Percentiles rank a stretch among this genome's conserved stretches.
These are phyloP conservation scores for Cryptosula pallasiana DNA, from an alignment of 2,888 invertebrate genomes.

Conservation along the genomic window DNA sequence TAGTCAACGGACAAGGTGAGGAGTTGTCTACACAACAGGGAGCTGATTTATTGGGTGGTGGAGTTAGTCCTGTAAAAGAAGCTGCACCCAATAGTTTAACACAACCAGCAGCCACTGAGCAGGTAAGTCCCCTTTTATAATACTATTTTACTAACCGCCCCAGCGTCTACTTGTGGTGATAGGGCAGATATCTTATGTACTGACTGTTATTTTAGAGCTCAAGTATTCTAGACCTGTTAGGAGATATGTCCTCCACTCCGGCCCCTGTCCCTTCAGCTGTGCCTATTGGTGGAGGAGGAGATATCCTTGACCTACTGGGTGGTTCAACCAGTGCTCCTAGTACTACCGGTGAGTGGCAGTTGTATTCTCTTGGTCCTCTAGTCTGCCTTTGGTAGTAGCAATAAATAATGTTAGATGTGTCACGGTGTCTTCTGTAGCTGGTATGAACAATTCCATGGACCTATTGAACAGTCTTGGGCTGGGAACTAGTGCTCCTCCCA, in stretches of 20 bases:
- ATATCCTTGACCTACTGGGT: constrained; percentile 79
- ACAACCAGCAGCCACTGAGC: not conserved
- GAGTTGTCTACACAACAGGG: not conserved
- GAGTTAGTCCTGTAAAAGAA: not conserved
- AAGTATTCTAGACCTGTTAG: constrained; percentile 73
- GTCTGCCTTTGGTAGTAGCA: too few species aligned
- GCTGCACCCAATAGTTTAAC: not conserved
- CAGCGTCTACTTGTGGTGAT: too few species aligned
- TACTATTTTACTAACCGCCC: too few species aligned
- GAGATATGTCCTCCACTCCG: constrained; percentile 53
- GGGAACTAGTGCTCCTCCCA: not conserved
- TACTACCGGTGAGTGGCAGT: not conserved
- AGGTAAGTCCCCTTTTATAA: not conserved
- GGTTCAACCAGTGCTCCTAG: constrained; percentile 33
- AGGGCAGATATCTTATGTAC: too few species aligned
- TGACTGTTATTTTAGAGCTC: too few species aligned
- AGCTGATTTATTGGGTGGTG: not conserved
- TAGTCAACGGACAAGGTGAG: constrained; percentile 20
- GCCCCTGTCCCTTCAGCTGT: constrained; percentile 57
- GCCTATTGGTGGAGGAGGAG: constrained; percentile 55
- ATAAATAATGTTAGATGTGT: too few species aligned
- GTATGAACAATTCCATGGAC: constrained; percentile 14
- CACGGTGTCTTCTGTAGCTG: too few species aligned
- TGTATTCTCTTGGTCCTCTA: not conserved
- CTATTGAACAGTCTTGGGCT: constrained; percentile 15